phyloP scores from a whole-genome alignment of 2,888 invertebrate genomes.

The Synergus itoensis region DNA sequence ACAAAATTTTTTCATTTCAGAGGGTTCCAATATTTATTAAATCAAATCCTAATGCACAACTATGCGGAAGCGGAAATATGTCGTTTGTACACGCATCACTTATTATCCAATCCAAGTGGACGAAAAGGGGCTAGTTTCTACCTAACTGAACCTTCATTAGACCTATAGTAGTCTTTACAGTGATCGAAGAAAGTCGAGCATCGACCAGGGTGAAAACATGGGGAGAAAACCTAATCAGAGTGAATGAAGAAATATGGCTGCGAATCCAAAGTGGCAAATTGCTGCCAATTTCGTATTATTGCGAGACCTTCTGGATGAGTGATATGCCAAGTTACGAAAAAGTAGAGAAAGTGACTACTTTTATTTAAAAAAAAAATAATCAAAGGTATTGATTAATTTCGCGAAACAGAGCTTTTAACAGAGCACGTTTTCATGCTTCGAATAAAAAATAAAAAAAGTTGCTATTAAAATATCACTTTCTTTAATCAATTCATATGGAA shows the following conservation, averaged over 20 bases:
- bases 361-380: neutral
- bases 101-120: neutral
- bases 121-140: conserved; percentile 8
- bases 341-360: neutral
- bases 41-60: neutral
- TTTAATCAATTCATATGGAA: neutral
- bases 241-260: neutral
- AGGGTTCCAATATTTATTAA: no score
- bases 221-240: conserved; percentile 16
- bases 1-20: neutral
- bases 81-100: conserved; percentile 22
- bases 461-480: neutral
- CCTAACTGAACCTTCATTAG: conserved; percentile 26
- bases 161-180: conserved; percentile 25
- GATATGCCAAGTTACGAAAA: no score
- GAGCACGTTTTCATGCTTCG: no score
- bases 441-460: no score
- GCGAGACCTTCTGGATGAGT: neutral
- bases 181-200: conserved; percentile 26
- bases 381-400: neutral
- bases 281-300: neutral
- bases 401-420: no score
- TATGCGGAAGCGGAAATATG: conserved; percentile 32
- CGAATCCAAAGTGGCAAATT: neutral
- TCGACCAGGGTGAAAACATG: neutral